These are phyloP conservation scores for Taenioides sp. DNA, from an alignment of 2,797 vertebrate species.

Conservation along the genomic window DNA sequence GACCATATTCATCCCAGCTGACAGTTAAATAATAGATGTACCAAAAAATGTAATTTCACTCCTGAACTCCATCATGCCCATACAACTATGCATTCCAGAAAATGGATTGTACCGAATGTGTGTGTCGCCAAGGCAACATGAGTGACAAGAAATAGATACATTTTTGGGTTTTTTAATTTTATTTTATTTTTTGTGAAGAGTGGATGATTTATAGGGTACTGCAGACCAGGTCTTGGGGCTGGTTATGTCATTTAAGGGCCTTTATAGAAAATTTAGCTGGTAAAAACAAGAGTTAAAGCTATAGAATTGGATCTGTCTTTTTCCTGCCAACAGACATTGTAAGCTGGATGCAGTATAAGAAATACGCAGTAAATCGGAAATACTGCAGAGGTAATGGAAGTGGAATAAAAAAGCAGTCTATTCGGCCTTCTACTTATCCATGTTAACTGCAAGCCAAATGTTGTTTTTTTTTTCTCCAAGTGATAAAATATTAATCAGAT, in stretches of 20 bases:
- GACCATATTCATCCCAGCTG: conserved; percentile 68
- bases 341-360: conserved; percentile 29
- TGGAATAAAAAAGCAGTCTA: conserved; percentile 19
- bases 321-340: conserved; percentile 27
- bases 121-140: conserved; percentile 51
- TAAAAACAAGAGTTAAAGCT: conserved; percentile 51
- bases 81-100: conserved; percentile 63
- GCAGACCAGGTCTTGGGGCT: conserved; percentile 47
- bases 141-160: conserved; percentile 59
- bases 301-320: conserved; percentile 16
- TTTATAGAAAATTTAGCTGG: conserved; percentile 59
- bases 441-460: conserved; percentile 44
- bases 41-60: conserved; percentile 66
- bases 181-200: conserved; percentile 40
- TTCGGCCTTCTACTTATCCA: conserved; percentile 19
- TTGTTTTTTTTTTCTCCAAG: conserved; percentile 25
- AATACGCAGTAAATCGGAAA: conserved; percentile 26
- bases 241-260: conserved; percentile 56
- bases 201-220: conserved; percentile 55
- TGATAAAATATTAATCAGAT: conserved; percentile 49
- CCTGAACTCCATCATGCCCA: conserved; percentile 65
- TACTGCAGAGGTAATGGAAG: conserved; percentile 19
- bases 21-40: conserved; percentile 78
- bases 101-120: conserved; percentile 55
- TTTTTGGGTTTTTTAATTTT: conserved; percentile 27